Percentiles rank a stretch among this genome's conserved stretches.
phyloP scores from a whole-genome alignment of 2,888 invertebrate genomes.

The Spilarctia lutea region DNA sequence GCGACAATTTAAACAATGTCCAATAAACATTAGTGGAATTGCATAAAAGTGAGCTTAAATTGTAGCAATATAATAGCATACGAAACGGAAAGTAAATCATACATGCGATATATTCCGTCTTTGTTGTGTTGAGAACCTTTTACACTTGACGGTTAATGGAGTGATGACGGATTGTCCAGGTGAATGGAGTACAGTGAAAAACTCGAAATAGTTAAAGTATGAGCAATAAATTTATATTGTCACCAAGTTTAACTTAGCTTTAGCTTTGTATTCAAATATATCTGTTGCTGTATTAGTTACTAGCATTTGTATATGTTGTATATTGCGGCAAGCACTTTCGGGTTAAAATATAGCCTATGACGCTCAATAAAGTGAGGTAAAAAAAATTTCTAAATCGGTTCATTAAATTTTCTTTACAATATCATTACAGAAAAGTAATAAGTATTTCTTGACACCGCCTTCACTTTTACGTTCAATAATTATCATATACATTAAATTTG shows the following conservation, averaged over 20 bases:
- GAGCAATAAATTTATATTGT: no score
- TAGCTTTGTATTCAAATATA: background rate
- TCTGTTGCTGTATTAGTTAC: no score
- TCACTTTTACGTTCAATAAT: background rate
- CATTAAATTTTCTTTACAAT: no score
- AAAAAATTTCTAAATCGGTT: no score
- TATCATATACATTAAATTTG: no score
- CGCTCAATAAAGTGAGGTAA: no score
- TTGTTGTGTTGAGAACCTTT: conserved; percentile 33
- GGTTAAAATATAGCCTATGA: no score
- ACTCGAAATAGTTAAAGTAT: no score
- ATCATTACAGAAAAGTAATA: background rate
- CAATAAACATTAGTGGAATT: conserved; percentile 17
- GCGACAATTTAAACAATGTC: conserved; percentile 18
- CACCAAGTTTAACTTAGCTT: background rate
- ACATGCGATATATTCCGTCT: conserved; percentile 47
- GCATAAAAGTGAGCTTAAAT: conserved; percentile 45
- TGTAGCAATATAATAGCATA: conserved; percentile 34
- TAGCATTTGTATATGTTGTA: no score
- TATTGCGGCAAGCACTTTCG: no score
- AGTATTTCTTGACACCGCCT: background rate
- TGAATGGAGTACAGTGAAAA: background rate
- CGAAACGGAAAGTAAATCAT: conserved; percentile 64
- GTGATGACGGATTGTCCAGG: background rate
- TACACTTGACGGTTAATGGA: conserved; percentile 8